Conservation (phyloP, 2,797 vertebrate genomes). For the Cynodonichthys magdalenae region DNA sequence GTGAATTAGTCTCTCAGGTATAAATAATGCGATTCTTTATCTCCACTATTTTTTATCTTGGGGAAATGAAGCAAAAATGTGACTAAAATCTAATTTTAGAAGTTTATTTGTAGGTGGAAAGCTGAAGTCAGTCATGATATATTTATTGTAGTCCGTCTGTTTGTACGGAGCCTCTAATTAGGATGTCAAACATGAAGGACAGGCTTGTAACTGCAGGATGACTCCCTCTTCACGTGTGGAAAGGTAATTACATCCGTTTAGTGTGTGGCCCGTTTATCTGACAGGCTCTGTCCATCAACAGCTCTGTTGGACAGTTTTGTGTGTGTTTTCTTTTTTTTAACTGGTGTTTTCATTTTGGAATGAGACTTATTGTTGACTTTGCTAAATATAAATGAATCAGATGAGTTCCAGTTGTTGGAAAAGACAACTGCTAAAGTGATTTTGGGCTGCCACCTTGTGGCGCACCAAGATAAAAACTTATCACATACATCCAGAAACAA, state of each 20-base stretch:
- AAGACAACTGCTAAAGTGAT: neutral
- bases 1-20: no score
- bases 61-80: neutral
- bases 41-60: neutral
- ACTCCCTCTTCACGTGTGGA: slow-evolving; percentile 23
- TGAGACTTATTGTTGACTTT: neutral
- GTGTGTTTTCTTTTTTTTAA: neutral
- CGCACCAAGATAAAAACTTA: no score
- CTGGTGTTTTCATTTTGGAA: neutral
- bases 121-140: neutral
- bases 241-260: slow-evolving; percentile 29
- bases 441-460: slow-evolving; percentile 49
- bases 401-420: neutral
- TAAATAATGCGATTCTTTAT: neutral
- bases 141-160: neutral
- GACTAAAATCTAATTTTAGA: neutral
- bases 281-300: neutral
- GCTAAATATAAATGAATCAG: neutral
- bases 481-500: no score
- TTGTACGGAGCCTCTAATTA: slow-evolving; percentile 20
- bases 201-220: slow-evolving; percentile 6
- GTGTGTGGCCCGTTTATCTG: slow-evolving; percentile 42
- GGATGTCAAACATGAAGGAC: slow-evolving; percentile 16
- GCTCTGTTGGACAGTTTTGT: no score
- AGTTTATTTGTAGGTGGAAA: neutral